Conservation (phyloP, 2,797 vertebrate genomes). For the Numenius phaeopus region DNA sequence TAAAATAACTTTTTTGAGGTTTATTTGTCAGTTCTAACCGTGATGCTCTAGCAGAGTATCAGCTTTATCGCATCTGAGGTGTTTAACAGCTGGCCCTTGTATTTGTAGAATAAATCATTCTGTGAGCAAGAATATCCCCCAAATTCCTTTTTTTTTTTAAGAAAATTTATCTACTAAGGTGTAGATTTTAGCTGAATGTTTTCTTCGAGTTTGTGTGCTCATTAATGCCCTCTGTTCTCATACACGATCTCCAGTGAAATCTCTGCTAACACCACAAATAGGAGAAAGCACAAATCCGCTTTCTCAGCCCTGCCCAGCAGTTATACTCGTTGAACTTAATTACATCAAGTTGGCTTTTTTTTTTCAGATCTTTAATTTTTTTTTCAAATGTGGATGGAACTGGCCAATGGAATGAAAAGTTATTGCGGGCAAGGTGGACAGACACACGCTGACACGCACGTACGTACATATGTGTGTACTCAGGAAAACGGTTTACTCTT, state of each 20-base stretch:
- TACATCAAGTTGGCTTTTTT: background rate
- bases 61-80: background rate
- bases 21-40: background rate
- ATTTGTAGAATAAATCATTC: background rate
- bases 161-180: background rate
- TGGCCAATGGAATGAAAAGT: background rate
- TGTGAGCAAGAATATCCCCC: background rate
- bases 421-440: background rate
- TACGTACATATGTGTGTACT: background rate
- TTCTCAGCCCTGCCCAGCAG: background rate
- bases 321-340: background rate
- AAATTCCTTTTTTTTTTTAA: background rate
- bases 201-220: background rate
- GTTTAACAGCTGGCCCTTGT: background rate
- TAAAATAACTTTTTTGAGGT: background rate
- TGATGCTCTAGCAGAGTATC: background rate
- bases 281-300: background rate
- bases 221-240: background rate
- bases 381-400: background rate
- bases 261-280: background rate
- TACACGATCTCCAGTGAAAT: background rate
- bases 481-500: background rate
- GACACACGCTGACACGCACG: background rate
- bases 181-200: background rate
- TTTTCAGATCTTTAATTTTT: background rate